phyloP scores from a whole-genome alignment of 2,888 invertebrate genomes.

The Xylophagus ater region DNA sequence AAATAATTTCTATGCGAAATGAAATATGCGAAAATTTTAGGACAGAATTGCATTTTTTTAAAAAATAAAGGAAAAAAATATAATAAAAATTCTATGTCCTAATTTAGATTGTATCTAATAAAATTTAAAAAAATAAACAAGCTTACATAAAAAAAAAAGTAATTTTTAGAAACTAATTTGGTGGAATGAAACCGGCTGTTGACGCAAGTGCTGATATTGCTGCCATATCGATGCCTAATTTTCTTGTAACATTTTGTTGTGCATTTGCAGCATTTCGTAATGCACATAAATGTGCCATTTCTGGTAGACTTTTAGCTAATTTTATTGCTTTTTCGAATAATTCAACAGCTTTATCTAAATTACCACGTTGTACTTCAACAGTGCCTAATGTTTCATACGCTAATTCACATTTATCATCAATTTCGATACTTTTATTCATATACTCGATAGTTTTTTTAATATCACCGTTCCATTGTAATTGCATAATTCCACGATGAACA shows the following conservation, averaged over 20 bases:
- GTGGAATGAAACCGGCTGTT: no score
- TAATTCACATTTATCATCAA: constrained; percentile 88
- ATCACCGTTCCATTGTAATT: constrained; percentile 76
- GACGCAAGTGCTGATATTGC: no score
- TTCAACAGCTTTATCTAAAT: constrained; percentile 68
- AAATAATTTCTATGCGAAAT: no score
- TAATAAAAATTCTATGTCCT: no score
- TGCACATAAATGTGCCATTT: constrained; percentile 84
- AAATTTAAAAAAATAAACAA: no score
- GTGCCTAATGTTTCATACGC: constrained; percentile 92
- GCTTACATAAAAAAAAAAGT: no score
- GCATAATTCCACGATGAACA: constrained; percentile 76
- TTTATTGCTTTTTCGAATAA: constrained; percentile 81
- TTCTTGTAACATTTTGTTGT: constrained; percentile 70
- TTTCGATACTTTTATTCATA: constrained; percentile 69
- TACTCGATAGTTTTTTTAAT: constrained; percentile 64
- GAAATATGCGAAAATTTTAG: no score
- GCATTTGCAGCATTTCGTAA: constrained; percentile 82
- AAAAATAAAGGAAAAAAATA: no score
- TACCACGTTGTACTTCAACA: constrained; percentile 82
- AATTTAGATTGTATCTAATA: no score
- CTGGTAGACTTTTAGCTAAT: constrained; percentile 73
- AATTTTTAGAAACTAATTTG: no score
- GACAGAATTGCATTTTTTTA: no score
- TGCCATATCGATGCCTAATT: constrained; percentile 55